Conservation (phyloP, 2,113 vertebrate genomes). For the Clinocottus analis region DNA sequence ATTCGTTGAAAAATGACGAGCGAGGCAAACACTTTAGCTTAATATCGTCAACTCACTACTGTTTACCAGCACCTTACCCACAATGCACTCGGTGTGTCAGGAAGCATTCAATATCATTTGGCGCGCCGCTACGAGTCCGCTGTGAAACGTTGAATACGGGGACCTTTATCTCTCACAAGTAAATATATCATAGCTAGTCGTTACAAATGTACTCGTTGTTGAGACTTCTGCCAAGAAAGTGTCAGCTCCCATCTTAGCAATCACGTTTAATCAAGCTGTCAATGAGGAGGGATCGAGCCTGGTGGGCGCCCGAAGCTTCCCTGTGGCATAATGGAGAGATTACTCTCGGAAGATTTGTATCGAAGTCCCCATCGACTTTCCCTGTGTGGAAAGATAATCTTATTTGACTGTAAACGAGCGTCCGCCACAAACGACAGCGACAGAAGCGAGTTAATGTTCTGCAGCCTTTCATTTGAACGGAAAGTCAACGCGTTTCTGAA, state of each 20-base stretch:
- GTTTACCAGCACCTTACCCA: slow-evolving; percentile 58
- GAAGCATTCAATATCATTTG: slow-evolving; percentile 49
- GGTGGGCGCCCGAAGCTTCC: background rate
- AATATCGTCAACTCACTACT: background rate
- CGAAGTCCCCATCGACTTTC: slow-evolving; percentile 64
- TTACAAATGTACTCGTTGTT: background rate
- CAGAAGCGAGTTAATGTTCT: slow-evolving; percentile 74
- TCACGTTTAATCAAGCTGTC: background rate
- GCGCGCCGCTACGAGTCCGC: slow-evolving; percentile 46
- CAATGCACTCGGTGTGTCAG: slow-evolving; percentile 62
- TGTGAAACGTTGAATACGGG: background rate
- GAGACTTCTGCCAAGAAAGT: background rate
- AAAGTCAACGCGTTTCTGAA: slow-evolving; percentile 79
- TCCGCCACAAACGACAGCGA: slow-evolving; percentile 31
- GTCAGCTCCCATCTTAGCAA: background rate
- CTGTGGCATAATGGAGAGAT: slow-evolving; percentile 43
- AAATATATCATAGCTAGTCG: no score
- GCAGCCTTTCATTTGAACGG: slow-evolving; percentile 82
- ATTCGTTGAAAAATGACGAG: background rate
- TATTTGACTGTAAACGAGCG: slow-evolving; percentile 79
- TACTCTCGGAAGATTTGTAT: slow-evolving; percentile 3
- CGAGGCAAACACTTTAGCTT: background rate
- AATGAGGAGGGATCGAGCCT: background rate
- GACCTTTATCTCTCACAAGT: background rate
- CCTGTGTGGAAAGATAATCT: slow-evolving; percentile 85